phyloP scores from a whole-genome alignment of 1,140 invertebrate genomes.

The Papilio polyxenes region DNA sequence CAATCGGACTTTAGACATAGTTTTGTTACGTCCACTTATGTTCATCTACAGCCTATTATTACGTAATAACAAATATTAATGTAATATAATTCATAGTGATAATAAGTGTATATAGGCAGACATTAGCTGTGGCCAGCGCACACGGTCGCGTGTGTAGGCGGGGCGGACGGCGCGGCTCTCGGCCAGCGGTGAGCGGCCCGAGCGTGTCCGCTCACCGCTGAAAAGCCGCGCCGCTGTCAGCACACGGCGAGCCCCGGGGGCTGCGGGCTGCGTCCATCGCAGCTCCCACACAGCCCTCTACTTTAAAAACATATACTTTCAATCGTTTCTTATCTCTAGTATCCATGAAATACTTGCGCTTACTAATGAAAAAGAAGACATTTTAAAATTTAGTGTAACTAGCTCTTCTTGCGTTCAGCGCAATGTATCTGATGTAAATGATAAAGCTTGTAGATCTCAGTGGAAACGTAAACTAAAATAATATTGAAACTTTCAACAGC shows the following conservation, averaged over 20 bases:
- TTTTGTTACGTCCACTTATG: too few relatives aligned
- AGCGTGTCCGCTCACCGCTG: constrained; percentile 63
- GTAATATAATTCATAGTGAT: constrained; percentile 20
- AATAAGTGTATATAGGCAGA: constrained; percentile 37
- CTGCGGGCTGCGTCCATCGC: constrained; percentile 47
- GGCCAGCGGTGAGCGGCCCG: constrained; percentile 53
- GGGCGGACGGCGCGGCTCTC: constrained; percentile 62
- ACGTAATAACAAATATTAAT: too few relatives aligned
- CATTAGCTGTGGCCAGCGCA: background rate
- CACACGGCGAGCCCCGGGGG: background rate
- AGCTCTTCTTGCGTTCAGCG: too few relatives aligned
- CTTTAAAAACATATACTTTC: background rate
- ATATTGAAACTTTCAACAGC: background rate
- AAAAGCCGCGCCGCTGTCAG: constrained; percentile 60
- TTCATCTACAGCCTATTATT: too few relatives aligned
- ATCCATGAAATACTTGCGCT: background rate
- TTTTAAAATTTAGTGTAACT: background rate
- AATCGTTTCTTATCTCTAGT: background rate
- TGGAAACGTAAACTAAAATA: too few relatives aligned
- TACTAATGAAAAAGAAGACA: background rate
- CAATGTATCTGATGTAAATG: too few relatives aligned
- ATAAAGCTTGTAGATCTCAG: too few relatives aligned
- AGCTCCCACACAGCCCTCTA: constrained; percentile 56
- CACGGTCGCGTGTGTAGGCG: constrained; percentile 46
- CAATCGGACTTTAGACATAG: too few relatives aligned